A percentile compares a stretch with the other conserved stretches of the same genome.
Conservation (phyloP, 2,113 vertebrate genomes). For the Cavia porcellus region DNA sequence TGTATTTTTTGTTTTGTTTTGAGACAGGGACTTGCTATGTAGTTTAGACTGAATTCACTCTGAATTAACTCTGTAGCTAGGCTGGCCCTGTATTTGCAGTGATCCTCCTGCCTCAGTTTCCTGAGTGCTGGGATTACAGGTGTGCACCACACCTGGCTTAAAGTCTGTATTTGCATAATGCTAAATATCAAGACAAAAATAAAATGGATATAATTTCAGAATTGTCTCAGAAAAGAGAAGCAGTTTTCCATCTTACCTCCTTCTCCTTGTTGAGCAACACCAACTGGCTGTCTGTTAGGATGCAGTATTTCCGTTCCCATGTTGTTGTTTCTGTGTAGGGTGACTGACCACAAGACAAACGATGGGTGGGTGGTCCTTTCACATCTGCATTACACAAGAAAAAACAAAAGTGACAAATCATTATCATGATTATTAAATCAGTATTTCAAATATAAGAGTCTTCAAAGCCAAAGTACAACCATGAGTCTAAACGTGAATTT, state of each 20-base stretch:
- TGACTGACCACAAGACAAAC: conserved; percentile 96
- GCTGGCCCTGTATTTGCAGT: background rate
- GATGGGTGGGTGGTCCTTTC: conserved; percentile 95
- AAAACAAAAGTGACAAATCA: background rate
- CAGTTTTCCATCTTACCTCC: conserved; percentile 89
- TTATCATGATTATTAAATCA: background rate
- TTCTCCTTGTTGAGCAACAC: conserved; percentile 95
- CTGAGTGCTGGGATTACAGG: background rate
- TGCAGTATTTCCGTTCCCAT: conserved; percentile 96
- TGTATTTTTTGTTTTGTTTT: background rate
- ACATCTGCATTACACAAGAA: conserved; percentile 90
- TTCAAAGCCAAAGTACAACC: conserved; percentile 2
- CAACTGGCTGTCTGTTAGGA: conserved; percentile 97
- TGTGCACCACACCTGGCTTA: background rate
- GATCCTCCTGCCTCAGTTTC: background rate
- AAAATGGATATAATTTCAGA: background rate
- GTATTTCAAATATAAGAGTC: conserved; percentile 19
- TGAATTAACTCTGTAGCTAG: background rate
- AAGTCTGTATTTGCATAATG: conserved; percentile 15
- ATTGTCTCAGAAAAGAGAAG: background rate
- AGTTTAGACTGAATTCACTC: background rate
- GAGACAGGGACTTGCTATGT: background rate
- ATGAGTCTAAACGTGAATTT: conserved; percentile 34
- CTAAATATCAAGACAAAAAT: conserved; percentile 7
- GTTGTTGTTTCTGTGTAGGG: conserved; percentile 91